A percentile compares a stretch with the other conserved stretches of the same genome.
These are phyloP conservation scores for Microctonus hyperodae DNA, from an alignment of 2,888 invertebrate species.

Conservation along the genomic window DNA sequence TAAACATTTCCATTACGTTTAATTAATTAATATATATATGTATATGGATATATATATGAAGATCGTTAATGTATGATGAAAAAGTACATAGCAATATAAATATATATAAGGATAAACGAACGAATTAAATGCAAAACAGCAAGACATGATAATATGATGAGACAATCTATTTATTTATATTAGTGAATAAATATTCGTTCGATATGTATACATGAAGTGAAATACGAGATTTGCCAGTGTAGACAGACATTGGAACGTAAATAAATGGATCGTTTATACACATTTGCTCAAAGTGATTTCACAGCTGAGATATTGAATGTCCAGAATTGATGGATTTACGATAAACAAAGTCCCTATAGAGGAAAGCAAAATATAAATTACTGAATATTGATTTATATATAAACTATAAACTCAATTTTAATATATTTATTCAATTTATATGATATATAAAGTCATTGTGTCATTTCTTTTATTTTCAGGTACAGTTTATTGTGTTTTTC, in stretches of 20 bases:
- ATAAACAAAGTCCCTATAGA: background rate
- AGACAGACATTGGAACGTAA: background rate
- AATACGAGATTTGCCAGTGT: background rate
- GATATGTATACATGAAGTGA: background rate
- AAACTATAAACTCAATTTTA: background rate
- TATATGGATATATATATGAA: conserved; percentile 5
- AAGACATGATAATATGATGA: conserved; percentile 8
- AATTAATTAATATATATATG: background rate
- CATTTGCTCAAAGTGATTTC: background rate
- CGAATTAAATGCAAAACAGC: background rate
- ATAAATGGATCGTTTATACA: background rate
- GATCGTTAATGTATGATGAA: conserved; percentile 46
- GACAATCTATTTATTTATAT: background rate
- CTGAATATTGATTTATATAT: background rate
- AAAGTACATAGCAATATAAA: conserved; percentile 47
- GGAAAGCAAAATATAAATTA: background rate
- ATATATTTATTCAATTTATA: too few species aligned
- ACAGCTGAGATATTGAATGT: background rate
- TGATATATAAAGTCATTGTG: too few species aligned
- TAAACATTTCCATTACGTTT: too few species aligned
- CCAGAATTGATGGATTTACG: background rate
- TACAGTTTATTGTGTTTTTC: too few species aligned
- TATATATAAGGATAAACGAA: conserved; percentile 10
- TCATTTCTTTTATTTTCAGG: too few species aligned
- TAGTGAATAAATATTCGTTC: background rate